Evolutionary conservation across 2,888 invertebrate species (phyloP), one percentile per base, ranked within the genome.

Genomic region (Cinara cedri): DNA sequence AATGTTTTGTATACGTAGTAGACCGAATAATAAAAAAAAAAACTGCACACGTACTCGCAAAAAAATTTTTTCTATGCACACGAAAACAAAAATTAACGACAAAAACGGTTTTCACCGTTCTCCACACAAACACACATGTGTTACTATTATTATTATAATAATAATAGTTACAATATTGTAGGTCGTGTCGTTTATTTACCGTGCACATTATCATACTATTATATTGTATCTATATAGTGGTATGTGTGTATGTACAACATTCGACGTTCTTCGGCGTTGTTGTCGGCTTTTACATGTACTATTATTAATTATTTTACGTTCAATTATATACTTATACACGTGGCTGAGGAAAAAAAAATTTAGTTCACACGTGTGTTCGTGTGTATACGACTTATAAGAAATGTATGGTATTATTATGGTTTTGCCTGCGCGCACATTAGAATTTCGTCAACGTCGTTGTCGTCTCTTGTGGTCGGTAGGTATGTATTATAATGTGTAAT

Each of bases 331-430:
- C 21, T 21, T 55, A 11, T 11, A 8, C 24, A 10, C 10, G 14
- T 24, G 10, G 13, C n/a, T 9, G 26, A 9, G 19, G 16, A 54
- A 14, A 16, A 72, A 72, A 71, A 72, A 57, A 72, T 13, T 42
- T 71, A 57, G 44, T 26, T 60, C 72, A 49, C 72, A 60, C 60
- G 13, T 60, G 46, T 72, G 19, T 65, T 8, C n/a, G 54, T 46
- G 13, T 60, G 46, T 72, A 16, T 65, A 13, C n/a, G 54, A 34
- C 16, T 16, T 55, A 24, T 21, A 21, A 34, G 34, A 34, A n/a
- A n/a, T 9, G 68, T 54, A 34, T n/a, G 68, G n/a, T n/a, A n/a
- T n/a, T n/a, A 68, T 11, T 63, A 13, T 2, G n/a, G 62, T 62
- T 19, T 42, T 4, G 34, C 34, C 34, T 34, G 26, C n/a, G 26